Conservation (phyloP, 2,113 vertebrate genomes). For the Stictonetta naevosa region DNA sequence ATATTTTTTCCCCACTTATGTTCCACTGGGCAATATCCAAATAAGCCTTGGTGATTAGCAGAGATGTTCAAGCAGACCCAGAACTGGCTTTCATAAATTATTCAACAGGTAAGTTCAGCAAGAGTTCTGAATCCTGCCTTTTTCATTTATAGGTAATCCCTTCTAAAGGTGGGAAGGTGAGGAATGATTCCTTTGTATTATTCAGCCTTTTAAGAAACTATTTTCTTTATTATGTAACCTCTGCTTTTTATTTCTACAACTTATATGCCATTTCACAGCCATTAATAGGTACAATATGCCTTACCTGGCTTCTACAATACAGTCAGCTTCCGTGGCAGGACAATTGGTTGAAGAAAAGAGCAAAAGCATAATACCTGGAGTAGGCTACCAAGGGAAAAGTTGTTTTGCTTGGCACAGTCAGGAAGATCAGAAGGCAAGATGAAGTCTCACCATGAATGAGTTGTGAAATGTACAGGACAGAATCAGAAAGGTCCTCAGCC, state of each 20-base stretch:
- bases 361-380: not conserved
- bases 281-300: not conserved
- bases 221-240: not conserved
- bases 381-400: not conserved
- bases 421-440: not conserved
- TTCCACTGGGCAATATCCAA: not conserved
- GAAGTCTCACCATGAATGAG: not conserved
- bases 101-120: not conserved
- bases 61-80: not conserved
- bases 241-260: not conserved
- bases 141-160: not conserved
- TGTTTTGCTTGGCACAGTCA: not conserved
- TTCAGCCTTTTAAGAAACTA: not conserved
- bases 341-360: not conserved
- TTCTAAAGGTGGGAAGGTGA: not conserved
- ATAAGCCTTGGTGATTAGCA: not conserved
- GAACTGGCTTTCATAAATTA: not conserved
- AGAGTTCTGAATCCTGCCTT: not conserved
- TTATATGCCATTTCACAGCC: not conserved
- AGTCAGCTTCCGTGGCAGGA: not conserved
- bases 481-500: not conserved
- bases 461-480: not conserved
- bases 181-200: not conserved
- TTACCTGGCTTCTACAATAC: not conserved
- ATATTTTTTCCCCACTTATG: not conserved